These are phyloP conservation scores for Odontocolon sp. DNA, from an alignment of 2,888 invertebrate species.

Conservation along the genomic window DNA sequence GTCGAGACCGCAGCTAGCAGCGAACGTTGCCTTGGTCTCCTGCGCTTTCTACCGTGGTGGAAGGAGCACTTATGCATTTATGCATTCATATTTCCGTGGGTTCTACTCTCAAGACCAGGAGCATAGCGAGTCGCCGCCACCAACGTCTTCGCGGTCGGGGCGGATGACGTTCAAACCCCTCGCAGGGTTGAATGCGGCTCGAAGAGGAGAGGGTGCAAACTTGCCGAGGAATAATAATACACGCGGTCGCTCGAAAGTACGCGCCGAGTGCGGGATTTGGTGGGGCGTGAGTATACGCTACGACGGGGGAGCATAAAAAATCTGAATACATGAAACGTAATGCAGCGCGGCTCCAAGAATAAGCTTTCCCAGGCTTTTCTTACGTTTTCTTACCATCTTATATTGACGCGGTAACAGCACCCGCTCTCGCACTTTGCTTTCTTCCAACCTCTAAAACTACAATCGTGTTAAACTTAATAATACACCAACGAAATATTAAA, in stretches of 20 bases:
- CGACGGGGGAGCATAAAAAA: slow-evolving; percentile 71
- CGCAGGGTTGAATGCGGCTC: slow-evolving; percentile 62
- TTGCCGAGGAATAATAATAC: slow-evolving; percentile 80
- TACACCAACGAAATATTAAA: slow-evolving; percentile 5
- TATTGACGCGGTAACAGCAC: slow-evolving; percentile 5
- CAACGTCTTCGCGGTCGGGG: slow-evolving; percentile 60
- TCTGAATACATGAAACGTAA: slow-evolving; percentile 80
- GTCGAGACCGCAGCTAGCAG: slow-evolving; percentile 56
- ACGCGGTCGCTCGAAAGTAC: slow-evolving; percentile 67
- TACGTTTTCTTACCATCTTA: slow-evolving; percentile 5
- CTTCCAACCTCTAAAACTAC: background rate
- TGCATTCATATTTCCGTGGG: slow-evolving; percentile 80
- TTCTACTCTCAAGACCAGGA: slow-evolving; percentile 69
- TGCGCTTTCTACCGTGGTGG: slow-evolving; percentile 55
- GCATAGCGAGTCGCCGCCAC: slow-evolving; percentile 72
- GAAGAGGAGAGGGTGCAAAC: slow-evolving; percentile 72
- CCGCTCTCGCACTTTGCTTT: slow-evolving; percentile 5
- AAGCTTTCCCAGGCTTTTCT: slow-evolving; percentile 56
- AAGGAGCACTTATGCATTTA: slow-evolving; percentile 80
- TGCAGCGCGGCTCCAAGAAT: slow-evolving; percentile 63
- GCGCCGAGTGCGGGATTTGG: slow-evolving; percentile 48
- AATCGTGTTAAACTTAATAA: background rate
- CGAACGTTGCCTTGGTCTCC: slow-evolving; percentile 57
- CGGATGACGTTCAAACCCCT: slow-evolving; percentile 64
- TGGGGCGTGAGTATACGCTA: slow-evolving; percentile 19